Evolutionary conservation across 2,797 vertebrate species (phyloP), one percentile per base, ranked within the genome.

Genomic region (Pipistrellus pygmaeus): DNA sequence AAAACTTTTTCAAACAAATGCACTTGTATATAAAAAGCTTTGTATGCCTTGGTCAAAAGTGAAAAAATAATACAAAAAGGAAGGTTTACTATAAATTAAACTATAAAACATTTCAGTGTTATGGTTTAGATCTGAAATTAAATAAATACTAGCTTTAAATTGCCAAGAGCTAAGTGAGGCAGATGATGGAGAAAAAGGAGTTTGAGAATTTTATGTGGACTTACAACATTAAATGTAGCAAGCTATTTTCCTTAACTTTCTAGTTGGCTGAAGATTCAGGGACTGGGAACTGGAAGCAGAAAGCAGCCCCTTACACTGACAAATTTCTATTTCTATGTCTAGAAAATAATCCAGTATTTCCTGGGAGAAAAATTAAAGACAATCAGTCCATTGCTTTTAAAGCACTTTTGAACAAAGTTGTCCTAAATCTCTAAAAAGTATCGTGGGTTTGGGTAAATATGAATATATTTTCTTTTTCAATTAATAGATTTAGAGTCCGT

Each of bases 371-470:
- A 64, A 17, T 48, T 57, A 51, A 7, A n/a, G 18, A 41, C 23
- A 85, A 41, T 32, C 8, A 57, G 23, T 69, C 66, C 25, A 46
- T 27, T 62, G 9, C 7, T 90, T 76, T 90, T 55, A 84, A 71
- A 92, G 30, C 85, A 72, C 21, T 13, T 88, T 94, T 85, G 11
- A 92, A 86, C 75, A 76, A 64, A 81, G 27, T 77, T 76, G 14
- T 5, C n/a, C 41, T 15, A 51, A 89, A 53, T 55, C 20, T 78
- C n/a, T 57, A 38, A 71, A 57, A 84, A 82, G 5, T 64, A 64
- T 64, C 17, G 32, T 27, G 20, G 20, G 18, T 60, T 17, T 55
- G 5, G 64, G 46, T n/a, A 76, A 76, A 64, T 51, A 25, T 8
- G 8, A 91, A 46, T 46, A 30, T 66, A 32, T 88, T 76, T 86